Percentiles rank a stretch among this genome's conserved stretches.
Evolutionary conservation across 1,140 invertebrate genomes (phyloP).

Genomic region (Bombus polaris): DNA sequence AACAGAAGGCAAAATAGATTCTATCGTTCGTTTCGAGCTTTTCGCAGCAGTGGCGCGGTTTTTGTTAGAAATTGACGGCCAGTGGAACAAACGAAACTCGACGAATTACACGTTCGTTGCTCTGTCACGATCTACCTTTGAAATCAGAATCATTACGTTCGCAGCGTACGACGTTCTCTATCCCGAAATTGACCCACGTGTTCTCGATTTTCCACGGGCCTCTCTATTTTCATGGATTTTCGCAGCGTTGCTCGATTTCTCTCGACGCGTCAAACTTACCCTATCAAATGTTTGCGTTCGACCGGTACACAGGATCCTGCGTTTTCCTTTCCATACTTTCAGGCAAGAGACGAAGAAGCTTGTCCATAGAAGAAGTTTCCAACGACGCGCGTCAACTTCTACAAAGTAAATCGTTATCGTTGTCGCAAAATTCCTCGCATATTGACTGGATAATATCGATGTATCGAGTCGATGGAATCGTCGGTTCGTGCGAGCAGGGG

Average conservation of each 20-base stretch:
- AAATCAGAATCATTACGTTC: slow-evolving; percentile 43
- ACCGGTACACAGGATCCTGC: neutral
- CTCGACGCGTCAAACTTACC: neutral
- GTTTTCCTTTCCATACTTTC: neutral
- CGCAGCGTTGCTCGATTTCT: neutral
- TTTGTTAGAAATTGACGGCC: slow-evolving; percentile 11
- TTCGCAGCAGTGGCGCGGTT: neutral
- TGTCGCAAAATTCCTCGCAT: neutral
- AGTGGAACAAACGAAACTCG: slow-evolving; percentile 10
- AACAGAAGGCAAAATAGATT: neutral
- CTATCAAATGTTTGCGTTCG: neutral
- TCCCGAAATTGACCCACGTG: slow-evolving; percentile 26
- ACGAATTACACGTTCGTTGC: neutral
- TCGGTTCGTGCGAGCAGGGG: neutral
- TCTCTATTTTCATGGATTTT: slow-evolving; percentile 8
- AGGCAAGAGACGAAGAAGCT: no score
- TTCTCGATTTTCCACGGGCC: neutral
- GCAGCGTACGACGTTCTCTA: neutral
- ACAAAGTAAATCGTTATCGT: neutral
- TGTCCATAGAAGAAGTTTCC: neutral
- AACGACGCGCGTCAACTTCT: neutral
- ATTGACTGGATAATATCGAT: neutral
- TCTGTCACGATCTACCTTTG: neutral
- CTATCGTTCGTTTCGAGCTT: neutral
- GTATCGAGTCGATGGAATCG: slow-evolving; percentile 14